A percentile compares a stretch with the other conserved stretches of the same genome.
Conservation (phyloP, 1,140 invertebrate species). For the Muscidifurax raptorellus region DNA sequence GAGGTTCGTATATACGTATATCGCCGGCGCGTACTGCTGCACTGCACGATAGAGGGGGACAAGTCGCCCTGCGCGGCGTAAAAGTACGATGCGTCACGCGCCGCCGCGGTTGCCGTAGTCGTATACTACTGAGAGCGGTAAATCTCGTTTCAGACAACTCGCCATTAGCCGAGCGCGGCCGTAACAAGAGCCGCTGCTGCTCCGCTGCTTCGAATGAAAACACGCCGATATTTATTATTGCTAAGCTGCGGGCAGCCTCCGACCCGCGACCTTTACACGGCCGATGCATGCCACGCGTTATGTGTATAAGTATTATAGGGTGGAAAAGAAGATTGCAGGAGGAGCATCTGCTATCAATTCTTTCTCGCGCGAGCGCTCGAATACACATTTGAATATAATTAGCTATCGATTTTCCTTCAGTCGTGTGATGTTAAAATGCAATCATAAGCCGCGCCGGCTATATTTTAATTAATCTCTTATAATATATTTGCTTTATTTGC, state of each 20-base stretch:
- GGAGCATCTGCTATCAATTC: slow-evolving; percentile 11
- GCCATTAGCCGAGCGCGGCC: slow-evolving; percentile 38
- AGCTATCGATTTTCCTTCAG: slow-evolving; percentile 30
- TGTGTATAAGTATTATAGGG: no score
- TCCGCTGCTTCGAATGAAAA: slow-evolving; percentile 24
- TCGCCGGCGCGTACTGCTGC: no score
- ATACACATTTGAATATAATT: slow-evolving; percentile 16
- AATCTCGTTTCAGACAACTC: slow-evolving; percentile 47
- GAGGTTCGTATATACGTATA: slow-evolving; percentile 53
- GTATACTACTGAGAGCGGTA: slow-evolving; percentile 36
- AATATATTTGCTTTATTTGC: not conserved
- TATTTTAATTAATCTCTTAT: slow-evolving; percentile 3
- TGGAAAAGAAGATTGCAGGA: not conserved
- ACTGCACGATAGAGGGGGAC: slow-evolving; percentile 52
- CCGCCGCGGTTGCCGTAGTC: slow-evolving; percentile 1
- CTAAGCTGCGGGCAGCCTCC: slow-evolving; percentile 12
- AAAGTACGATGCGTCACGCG: slow-evolving; percentile 45
- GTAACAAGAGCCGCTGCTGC: slow-evolving; percentile 26
- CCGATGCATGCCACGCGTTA: no score
- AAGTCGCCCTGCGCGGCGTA: slow-evolving; percentile 23
- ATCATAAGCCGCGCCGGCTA: not conserved
- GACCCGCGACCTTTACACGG: not conserved
- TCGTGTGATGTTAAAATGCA: slow-evolving; percentile 8
- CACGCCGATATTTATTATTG: slow-evolving; percentile 41
- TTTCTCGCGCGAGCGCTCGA: not conserved